These are phyloP conservation scores for Hylomyscus alleni DNA, from an alignment of 2,797 vertebrate species.

Conservation along the genomic window DNA sequence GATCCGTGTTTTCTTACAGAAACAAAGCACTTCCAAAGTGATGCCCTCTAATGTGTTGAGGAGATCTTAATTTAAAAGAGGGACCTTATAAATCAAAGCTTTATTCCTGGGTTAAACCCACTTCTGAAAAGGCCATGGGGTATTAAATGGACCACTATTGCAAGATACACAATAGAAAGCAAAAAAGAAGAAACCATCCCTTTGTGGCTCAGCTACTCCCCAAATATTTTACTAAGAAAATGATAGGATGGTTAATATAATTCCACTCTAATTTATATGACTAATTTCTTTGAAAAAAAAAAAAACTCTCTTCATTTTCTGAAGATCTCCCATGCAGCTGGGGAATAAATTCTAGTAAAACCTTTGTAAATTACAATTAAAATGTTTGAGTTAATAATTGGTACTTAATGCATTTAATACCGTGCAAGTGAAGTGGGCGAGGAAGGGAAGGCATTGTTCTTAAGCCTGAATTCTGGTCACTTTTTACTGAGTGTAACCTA, in stretches of 20 bases:
- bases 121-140: conserved; percentile 53
- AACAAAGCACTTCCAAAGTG: neutral
- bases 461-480: conserved; percentile 61
- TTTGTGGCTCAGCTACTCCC: conserved; percentile 57
- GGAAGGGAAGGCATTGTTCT: neutral
- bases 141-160: conserved; percentile 65
- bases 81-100: neutral
- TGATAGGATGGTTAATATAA: conserved; percentile 34
- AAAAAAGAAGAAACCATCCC: conserved; percentile 68
- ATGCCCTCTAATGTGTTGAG: conserved; percentile 31
- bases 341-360: conserved; percentile 73
- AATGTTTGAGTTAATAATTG: conserved; percentile 74
- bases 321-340: conserved; percentile 60
- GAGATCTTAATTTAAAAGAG: conserved; percentile 54
- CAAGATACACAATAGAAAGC: conserved; percentile 58
- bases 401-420: conserved; percentile 67
- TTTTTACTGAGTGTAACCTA: conserved; percentile 13
- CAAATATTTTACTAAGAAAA: conserved; percentile 65
- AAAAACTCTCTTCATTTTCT: conserved; percentile 60
- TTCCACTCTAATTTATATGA: conserved; percentile 65
- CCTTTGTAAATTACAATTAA: conserved; percentile 73
- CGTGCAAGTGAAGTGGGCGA: conserved; percentile 53
- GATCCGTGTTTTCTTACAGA: neutral
- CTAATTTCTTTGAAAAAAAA: conserved; percentile 64
- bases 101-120: neutral